Evolutionary conservation across 2,797 vertebrate species (phyloP).

Genomic region (Gymnoscopelus microlampas): DNA sequence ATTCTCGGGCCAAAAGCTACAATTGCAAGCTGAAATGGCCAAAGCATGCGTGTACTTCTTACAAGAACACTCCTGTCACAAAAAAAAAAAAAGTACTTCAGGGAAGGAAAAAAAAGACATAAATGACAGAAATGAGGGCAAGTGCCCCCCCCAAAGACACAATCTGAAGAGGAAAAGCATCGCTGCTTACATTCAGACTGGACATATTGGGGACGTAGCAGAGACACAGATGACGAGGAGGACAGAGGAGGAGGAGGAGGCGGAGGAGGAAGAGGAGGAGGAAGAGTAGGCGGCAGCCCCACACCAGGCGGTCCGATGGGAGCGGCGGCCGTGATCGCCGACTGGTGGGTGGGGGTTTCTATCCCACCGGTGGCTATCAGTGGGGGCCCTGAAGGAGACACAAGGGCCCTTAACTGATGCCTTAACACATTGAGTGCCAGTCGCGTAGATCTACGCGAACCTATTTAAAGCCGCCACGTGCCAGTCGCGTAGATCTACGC

Average conservation of each 20-base stretch:
- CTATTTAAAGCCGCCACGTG: no score
- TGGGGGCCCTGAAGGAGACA: constrained; percentile 89
- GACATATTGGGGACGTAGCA: constrained; percentile 91
- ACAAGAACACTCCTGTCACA: background rate
- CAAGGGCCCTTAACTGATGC: constrained; percentile 66
- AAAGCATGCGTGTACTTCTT: background rate
- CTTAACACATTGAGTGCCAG: no score
- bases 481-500: no score
- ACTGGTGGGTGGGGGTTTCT: constrained; percentile 88
- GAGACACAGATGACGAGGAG: constrained; percentile 83
- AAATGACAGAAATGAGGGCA: background rate
- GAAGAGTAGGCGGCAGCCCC: constrained; percentile 76
- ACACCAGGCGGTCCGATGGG: constrained; percentile 78
- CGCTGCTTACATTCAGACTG: constrained; percentile 95
- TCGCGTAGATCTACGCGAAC: no score
- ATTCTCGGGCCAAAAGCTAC: constrained; percentile 56
- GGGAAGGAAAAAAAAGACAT: background rate
- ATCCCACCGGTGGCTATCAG: constrained; percentile 89
- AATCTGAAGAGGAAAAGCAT: constrained; percentile 58
- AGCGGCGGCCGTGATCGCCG: constrained; percentile 73
- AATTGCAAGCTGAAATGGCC: constrained; percentile 53
- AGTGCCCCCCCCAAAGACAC: constrained; percentile 8
- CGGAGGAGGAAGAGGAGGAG: constrained; percentile 70
- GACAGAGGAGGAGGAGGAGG: constrained; percentile 65
- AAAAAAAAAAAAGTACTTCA: background rate